Evolutionary conservation across 2,888 invertebrate species (phyloP), one percentile per base, ranked within the genome.

Genomic region (Periphyllus acericola): DNA sequence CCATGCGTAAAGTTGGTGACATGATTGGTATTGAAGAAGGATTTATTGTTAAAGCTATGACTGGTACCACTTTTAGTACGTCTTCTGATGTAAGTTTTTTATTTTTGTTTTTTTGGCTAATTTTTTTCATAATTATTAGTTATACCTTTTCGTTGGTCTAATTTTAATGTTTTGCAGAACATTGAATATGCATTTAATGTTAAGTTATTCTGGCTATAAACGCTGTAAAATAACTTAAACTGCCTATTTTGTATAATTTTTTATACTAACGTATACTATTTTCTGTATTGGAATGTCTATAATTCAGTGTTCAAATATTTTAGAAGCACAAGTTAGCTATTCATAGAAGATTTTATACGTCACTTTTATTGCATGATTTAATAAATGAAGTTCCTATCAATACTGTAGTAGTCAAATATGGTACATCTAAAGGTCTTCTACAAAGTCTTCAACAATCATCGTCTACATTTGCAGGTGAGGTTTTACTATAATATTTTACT

Each of bases 391-490:
- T 95, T 55, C 95, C 97, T 6, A 93, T 99, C 82, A 93, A 93
- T 87, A 93, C 93, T 85, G 98, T 98, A 0, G 96, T 97, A n/a
- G 91, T 91, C 19, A 98, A 97, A 91, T 99, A 95, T 91, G 95
- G 94, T 90, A 96, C 97, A 91, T 95, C 95, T 87, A 94, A 98
- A 85, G 99, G 99, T 25, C 94, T 97, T 92, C 92, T 99, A 36
- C 99, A 99, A 92, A 95, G 96, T 89, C 93, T 99, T 52, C 99
- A 99, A 92, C 98, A 98, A 92, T 95, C 96, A 88, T 96, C 99
- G 1, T 95, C 99, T 66, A 97, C 98, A 66, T 99, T 98, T 93
- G 98, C 99, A 87, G 96, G 96, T 96, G 91, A 89, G 90, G 89
- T 90, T 76, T 74, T 46, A n/a, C 21, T 72, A 29, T n/a, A 32